Conservation (phyloP, 2,113 vertebrate genomes). For the Rattus norvegicus region DNA sequence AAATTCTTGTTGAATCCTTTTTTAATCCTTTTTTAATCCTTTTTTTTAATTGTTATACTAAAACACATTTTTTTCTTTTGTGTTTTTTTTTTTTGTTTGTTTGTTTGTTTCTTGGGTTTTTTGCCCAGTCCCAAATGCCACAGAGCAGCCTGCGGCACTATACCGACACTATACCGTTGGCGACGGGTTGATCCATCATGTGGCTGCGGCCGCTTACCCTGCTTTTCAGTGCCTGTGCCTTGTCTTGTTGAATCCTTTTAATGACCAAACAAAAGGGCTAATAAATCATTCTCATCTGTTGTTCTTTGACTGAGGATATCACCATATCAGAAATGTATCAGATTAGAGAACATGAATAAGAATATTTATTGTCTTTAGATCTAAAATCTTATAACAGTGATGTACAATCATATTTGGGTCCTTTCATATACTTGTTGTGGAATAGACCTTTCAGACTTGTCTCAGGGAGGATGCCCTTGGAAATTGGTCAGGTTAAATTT, state of each 20-base stretch:
- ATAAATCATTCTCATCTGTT: not conserved
- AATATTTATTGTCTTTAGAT: conserved; percentile 28
- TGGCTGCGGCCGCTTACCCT: no score
- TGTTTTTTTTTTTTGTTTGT: no score
- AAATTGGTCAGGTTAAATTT: conserved; percentile 41
- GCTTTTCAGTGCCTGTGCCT: no score
- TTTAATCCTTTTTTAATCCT: no score
- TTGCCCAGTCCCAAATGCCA: no score
- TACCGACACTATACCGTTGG: no score
- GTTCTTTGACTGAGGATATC: conserved; percentile 43
- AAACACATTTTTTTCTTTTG: no score
- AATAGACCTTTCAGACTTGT: conserved; percentile 17
- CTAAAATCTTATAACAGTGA: conserved; percentile 49
- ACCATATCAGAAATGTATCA: conserved; percentile 38
- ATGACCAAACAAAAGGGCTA: not conserved
- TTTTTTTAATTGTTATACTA: no score
- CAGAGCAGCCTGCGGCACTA: no score
- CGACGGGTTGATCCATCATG: no score
- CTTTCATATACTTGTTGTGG: conserved; percentile 34
- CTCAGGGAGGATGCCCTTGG: not conserved
- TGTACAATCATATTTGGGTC: not conserved
- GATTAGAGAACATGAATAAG: conserved; percentile 30
- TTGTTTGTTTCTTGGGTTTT: no score
- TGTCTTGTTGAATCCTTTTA: conserved; percentile 21
- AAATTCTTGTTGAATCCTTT: conserved; percentile 21